Conservation (phyloP, 2,888 invertebrate genomes). For the Aphelenchoides bicaudatus region DNA sequence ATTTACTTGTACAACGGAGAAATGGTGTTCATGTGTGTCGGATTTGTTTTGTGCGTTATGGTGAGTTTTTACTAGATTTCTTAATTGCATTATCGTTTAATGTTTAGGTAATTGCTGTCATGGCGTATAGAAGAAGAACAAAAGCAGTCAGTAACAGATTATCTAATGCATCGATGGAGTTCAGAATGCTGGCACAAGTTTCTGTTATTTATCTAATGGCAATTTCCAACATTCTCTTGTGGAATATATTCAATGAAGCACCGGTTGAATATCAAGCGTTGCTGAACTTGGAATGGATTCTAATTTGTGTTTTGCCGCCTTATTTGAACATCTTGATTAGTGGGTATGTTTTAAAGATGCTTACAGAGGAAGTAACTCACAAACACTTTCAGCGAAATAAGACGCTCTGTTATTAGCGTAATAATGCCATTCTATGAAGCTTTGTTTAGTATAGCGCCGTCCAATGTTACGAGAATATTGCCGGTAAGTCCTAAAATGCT, state of each 20-base stretch:
- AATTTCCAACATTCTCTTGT: background rate
- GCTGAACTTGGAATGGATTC: conserved; percentile 13
- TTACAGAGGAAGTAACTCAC: background rate
- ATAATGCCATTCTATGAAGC: too few relatives aligned
- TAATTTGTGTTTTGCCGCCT: conserved; percentile 3
- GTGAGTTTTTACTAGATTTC: background rate
- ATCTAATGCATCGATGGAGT: background rate
- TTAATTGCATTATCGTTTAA: too few relatives aligned
- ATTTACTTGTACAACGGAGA: too few relatives aligned
- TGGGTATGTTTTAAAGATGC: conserved; percentile 2
- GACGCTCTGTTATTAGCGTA: background rate
- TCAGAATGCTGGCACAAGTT: background rate
- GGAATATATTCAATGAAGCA: background rate
- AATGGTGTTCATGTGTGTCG: background rate
- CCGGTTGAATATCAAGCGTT: background rate
- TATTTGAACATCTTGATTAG: conserved; percentile 10
- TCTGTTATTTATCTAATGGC: background rate
- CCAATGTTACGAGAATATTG: too few relatives aligned
- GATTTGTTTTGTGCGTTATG: background rate
- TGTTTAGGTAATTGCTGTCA: too few relatives aligned
- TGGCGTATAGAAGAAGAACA: too few relatives aligned
- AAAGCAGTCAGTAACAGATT: too few relatives aligned
- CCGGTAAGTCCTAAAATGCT: too few relatives aligned
- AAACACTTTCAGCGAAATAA: conserved; percentile 1
- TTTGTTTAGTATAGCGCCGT: too few relatives aligned